phyloP scores from a whole-genome alignment of 2,113 vertebrate genomes.

The Hydropotes inermis region DNA sequence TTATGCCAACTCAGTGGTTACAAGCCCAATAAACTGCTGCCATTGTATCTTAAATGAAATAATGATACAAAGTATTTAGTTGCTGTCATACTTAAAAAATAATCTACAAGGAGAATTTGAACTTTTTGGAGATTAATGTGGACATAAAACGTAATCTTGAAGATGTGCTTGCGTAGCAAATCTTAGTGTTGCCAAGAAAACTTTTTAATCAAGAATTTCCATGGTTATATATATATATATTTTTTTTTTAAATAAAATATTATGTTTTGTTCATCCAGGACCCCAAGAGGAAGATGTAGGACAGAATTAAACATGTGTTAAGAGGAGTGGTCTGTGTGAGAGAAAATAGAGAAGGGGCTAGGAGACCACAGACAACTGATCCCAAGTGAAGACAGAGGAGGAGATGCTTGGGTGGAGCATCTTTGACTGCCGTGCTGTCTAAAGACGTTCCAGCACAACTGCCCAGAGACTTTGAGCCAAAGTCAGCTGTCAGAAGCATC shows the following conservation, averaged over 20 bases:
- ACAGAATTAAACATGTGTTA: neutral
- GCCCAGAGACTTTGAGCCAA: neutral
- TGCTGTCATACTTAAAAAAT: neutral
- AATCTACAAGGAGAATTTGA: neutral
- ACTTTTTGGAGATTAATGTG: neutral
- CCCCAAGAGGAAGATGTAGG: neutral
- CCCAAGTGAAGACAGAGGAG: neutral
- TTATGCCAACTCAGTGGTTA: neutral
- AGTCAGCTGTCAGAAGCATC: neutral
- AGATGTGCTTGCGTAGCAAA: neutral
- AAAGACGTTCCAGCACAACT: neutral
- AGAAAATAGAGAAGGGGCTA: neutral
- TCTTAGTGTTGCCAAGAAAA: neutral
- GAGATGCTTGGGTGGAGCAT: neutral
- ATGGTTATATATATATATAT: neutral
- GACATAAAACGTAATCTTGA: neutral
- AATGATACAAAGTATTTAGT: neutral
- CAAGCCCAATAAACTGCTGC: neutral
- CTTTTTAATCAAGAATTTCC: constrained; percentile 12
- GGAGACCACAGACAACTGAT: neutral
- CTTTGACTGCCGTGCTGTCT: neutral
- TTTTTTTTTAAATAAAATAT: neutral
- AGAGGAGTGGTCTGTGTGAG: neutral
- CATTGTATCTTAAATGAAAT: neutral
- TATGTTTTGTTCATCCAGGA: neutral